Percentiles rank a stretch among this genome's conserved stretches.
phyloP scores from a whole-genome alignment of 2,113 vertebrate genomes.

The Otus sunia region DNA sequence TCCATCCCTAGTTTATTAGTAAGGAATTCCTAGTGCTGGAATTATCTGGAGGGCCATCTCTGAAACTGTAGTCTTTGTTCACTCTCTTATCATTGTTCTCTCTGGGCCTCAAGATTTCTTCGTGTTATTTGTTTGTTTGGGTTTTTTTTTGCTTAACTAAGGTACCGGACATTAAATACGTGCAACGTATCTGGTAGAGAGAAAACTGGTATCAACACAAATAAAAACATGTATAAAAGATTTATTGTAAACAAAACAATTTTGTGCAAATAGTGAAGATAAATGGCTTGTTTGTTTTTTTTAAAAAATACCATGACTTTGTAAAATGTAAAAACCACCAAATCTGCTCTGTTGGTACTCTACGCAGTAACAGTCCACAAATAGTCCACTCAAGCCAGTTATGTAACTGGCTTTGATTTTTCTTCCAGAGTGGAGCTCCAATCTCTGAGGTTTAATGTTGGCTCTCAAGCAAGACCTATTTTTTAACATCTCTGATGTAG shows the following conservation, averaged over 20 bases:
- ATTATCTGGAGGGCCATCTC: not conserved
- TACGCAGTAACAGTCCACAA: not conserved
- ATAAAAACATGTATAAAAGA: not conserved
- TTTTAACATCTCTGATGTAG: not conserved
- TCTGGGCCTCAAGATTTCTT: not conserved
- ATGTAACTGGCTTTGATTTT: not conserved
- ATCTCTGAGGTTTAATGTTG: not conserved
- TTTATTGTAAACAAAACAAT: constrained; percentile 40
- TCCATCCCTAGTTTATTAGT: not conserved
- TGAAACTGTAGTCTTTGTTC: not conserved
- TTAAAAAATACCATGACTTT: not conserved
- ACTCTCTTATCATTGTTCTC: not conserved
- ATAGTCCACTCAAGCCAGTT: not conserved
- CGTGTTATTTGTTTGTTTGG: not conserved
- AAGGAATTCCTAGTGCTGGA: not conserved
- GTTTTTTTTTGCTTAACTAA: not conserved
- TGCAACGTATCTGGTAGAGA: not conserved
- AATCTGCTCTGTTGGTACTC: not conserved
- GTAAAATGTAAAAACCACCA: not conserved
- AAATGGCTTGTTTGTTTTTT: not conserved
- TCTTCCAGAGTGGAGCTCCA: not conserved
- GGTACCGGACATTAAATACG: not conserved
- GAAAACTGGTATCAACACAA: not conserved
- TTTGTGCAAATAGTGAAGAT: not conserved
- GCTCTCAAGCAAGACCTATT: not conserved